Base-by-base conservation (phyloP, 2,797 vertebrate genomes). In the Hydrolagus colliei region DNA sequence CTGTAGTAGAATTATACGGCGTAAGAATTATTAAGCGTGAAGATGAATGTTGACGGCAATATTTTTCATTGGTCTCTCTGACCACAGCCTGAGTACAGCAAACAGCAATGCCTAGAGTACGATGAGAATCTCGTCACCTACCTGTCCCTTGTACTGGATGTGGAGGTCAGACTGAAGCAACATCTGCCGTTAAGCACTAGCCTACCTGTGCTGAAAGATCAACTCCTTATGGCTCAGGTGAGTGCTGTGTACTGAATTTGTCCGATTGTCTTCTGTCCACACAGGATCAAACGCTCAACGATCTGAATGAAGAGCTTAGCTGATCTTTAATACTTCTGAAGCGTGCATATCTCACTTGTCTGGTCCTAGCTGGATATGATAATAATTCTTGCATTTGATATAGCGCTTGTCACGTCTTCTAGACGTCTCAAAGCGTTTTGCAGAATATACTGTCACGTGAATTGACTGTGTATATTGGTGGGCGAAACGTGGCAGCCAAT, bases 131-230 rank as follows among this genome's bases (percentile, higher is more conserved):
- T 98, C 16, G 88, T 98, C 0, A 96, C 96, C 0, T 94, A 97
- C 86, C 92, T 96, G 10, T 99, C 97, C 87, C 93, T 96, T 90
- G 94, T 99, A 62, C 91, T 97, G 86, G 95, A 97, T 22, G 90
- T 96, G 0, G 97, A 99, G 90, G 95, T 99, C 89, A 93, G 93
- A 63, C 93, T 97, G 79, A 96, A 96, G 62, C 96, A 96, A 27
- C 90, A 90, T 88, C 93, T 94, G n/a, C 90, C 93, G 0, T 88
- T 90, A 0, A 95, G 94, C 75, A 91, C 92, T 88, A 93, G 90
- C 82, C 90, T 96, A 86, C 86, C 91, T 12, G 89, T 93, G 0
- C 89, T 97, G 86, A 93, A 94, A 0, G 93, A 96, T 86, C 91
- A 96, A 88, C 94, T 97, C 90, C 92, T 86, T 87, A 96, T 96